Evolutionary conservation across 1,140 invertebrate genomes (phyloP).

Genomic region (Hylaeus anthracinus): DNA sequence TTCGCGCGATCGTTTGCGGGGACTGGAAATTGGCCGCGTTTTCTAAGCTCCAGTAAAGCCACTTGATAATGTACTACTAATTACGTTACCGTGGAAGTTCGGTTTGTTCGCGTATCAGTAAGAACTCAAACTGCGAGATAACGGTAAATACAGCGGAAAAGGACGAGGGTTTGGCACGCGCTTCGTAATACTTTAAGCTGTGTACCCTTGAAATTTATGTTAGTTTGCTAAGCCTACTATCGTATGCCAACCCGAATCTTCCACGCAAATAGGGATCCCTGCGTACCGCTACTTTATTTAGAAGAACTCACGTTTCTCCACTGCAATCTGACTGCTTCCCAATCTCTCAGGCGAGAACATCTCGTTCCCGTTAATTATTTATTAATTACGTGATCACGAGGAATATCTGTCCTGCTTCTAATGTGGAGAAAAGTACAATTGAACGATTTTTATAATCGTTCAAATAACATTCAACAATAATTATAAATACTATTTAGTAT

Average conservation of each 20-base stretch:
- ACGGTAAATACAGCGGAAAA: constrained; percentile 43
- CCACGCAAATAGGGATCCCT: constrained; percentile 53
- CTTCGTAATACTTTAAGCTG: constrained; percentile 61
- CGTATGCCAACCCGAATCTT: constrained; percentile 63
- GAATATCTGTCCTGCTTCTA: too few species aligned
- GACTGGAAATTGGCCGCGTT: constrained; percentile 15
- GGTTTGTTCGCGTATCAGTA: constrained; percentile 4
- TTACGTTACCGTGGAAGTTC: constrained; percentile 3
- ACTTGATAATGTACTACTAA: constrained; percentile 32
- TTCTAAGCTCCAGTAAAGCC: constrained; percentile 11
- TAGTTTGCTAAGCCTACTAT: constrained; percentile 70
- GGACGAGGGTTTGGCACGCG: constrained; percentile 45
- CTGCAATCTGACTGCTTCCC: too few species aligned
- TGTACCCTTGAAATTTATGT: constrained; percentile 65
- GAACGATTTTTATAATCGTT: too few species aligned
- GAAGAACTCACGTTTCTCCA: neutral
- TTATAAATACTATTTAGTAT: too few species aligned
- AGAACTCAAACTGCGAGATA: constrained; percentile 17
- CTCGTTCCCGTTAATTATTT: too few species aligned
- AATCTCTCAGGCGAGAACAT: too few species aligned
- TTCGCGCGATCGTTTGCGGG: neutral
- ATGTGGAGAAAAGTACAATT: too few species aligned
- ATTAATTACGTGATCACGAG: too few species aligned
- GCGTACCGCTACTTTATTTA: constrained; percentile 24
- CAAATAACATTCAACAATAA: too few species aligned